Percentiles rank a stretch among this genome's conserved stretches.
Evolutionary conservation across 2,888 invertebrate species (phyloP).

Genomic region (Capitulum mitella): DNA sequence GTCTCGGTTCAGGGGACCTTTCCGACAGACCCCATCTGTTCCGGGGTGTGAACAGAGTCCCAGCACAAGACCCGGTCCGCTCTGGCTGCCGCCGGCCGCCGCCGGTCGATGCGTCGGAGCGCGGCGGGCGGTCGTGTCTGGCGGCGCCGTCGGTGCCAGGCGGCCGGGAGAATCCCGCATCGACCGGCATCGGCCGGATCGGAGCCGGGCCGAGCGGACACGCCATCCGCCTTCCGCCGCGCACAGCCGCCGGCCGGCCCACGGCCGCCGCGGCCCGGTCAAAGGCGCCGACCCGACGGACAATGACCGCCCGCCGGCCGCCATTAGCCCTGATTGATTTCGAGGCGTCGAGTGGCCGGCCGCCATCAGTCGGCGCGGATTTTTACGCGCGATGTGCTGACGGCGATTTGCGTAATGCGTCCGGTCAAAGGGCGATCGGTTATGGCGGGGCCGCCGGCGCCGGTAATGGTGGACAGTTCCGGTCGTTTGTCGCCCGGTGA

Average conservation of each 20-base stretch:
- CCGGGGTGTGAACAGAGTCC: too few relatives aligned
- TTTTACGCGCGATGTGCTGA: conserved; percentile 3
- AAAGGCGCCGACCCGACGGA: not conserved
- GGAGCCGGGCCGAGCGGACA: not conserved
- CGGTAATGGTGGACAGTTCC: not conserved
- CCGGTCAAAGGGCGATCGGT: too few relatives aligned
- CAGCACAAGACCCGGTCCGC: too few relatives aligned
- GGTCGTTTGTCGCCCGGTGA: not conserved
- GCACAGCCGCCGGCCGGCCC: not conserved
- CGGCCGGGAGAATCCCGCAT: not conserved
- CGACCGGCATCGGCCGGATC: not conserved
- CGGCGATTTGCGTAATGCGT: not conserved
- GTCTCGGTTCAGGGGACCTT: too few relatives aligned
- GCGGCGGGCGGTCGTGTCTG: not conserved
- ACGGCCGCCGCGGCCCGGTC: too few relatives aligned
- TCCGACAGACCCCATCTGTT: too few relatives aligned
- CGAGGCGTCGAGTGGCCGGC: not conserved
- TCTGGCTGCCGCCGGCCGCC: too few relatives aligned
- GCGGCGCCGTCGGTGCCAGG: conserved; percentile 10
- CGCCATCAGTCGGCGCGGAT: not conserved
- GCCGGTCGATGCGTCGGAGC: not conserved
- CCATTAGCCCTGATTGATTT: conserved; percentile 16
- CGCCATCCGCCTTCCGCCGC: too few relatives aligned
- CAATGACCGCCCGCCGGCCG: not conserved
- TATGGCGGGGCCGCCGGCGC: too few relatives aligned